These are phyloP conservation scores for Holacanthella duospinosa DNA, from an alignment of 2,888 invertebrate genomes.

Conservation along the genomic window DNA sequence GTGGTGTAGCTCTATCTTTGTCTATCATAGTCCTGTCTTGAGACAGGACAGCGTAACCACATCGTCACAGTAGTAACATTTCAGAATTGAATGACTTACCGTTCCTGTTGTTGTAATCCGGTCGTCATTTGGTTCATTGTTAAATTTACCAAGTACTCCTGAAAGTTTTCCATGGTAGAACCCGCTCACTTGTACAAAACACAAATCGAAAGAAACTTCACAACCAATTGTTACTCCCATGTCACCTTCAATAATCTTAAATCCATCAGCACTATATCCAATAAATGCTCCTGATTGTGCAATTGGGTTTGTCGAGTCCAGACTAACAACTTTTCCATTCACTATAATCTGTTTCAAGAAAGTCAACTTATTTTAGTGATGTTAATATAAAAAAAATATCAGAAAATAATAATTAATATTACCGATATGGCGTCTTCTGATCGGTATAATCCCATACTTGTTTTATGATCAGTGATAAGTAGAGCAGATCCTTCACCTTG, in stretches of 20 bases:
- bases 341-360: conserved; percentile 6
- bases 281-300: conserved; percentile 7
- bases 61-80: too few species aligned
- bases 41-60: too few species aligned
- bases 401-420: neutral
- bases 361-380: too few species aligned
- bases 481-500: conserved; percentile 52
- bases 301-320: neutral
- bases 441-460: conserved; percentile 55
- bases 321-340: neutral
- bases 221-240: conserved; percentile 49
- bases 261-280: neutral
- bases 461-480: conserved; percentile 59
- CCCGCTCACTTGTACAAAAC: conserved; percentile 62
- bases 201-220: conserved; percentile 52
- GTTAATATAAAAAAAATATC: neutral
- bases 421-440: neutral
- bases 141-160: conserved; percentile 79
- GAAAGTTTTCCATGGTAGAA: conserved; percentile 77
- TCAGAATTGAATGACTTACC: conserved; percentile 43
- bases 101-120: conserved; percentile 63
- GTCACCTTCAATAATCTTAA: neutral
- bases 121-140: conserved; percentile 80
- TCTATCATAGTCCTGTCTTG: too few species aligned
- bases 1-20: too few species aligned